Conservation (phyloP, 2,113 vertebrate species). For the Mormoops blainvillei region DNA sequence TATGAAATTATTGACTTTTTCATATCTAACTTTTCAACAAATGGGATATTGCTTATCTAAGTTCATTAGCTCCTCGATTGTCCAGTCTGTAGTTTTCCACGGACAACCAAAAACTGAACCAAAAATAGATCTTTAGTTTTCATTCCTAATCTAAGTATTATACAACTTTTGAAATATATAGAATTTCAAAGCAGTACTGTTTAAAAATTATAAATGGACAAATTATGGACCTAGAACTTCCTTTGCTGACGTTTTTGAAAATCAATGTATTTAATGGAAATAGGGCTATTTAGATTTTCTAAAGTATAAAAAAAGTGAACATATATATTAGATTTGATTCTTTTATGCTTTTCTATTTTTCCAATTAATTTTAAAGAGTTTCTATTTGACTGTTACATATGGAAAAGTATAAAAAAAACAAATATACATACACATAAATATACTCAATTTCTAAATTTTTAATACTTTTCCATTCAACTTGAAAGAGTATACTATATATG, state of each 20-base stretch:
- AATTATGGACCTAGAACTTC: background rate
- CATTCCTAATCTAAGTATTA: background rate
- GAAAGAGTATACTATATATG: background rate
- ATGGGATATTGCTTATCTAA: background rate
- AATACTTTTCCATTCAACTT: background rate
- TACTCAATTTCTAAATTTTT: background rate
- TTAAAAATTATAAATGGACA: background rate
- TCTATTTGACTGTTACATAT: background rate
- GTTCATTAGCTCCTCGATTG: background rate
- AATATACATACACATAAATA: background rate
- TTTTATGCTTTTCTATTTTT: background rate
- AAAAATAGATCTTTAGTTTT: background rate
- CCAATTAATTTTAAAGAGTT: background rate
- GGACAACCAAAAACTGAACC: background rate
- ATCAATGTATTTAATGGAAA: background rate
- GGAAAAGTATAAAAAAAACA: background rate
- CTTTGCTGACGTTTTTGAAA: background rate
- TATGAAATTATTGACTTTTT: background rate
- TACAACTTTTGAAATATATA: background rate
- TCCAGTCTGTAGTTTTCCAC: background rate
- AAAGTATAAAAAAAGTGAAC: background rate
- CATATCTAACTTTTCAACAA: background rate
- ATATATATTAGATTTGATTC: background rate
- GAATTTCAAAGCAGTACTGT: background rate
- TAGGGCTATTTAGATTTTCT: background rate